These are phyloP conservation scores for Bubo bubo DNA, from an alignment of 2,113 vertebrate genomes.

Conservation along the genomic window DNA sequence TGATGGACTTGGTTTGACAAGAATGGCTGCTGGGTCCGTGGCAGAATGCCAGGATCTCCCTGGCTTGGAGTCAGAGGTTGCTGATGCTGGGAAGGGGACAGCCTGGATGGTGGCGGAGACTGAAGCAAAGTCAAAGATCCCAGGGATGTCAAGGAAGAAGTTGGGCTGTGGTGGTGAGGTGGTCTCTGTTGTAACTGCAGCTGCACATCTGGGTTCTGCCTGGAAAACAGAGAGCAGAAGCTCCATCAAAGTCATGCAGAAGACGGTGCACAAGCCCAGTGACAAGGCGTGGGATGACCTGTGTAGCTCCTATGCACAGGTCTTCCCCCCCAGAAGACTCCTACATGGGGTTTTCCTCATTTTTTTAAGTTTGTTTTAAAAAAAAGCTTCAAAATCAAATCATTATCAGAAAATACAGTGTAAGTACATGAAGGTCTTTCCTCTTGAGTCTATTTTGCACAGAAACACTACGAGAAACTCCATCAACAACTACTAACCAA, in stretches of 20 bases:
- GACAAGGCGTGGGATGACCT: neutral
- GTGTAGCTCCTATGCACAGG: neutral
- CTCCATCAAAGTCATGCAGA: neutral
- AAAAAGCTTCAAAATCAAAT: neutral
- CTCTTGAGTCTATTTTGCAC: neutral
- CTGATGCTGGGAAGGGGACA: slow-evolving; percentile 82
- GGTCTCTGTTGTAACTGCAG: slow-evolving; percentile 79
- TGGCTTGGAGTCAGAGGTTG: slow-evolving; percentile 73
- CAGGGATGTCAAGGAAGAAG: slow-evolving; percentile 92
- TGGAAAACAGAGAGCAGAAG: slow-evolving; percentile 70
- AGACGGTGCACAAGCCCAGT: neutral
- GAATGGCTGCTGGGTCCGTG: slow-evolving; percentile 76
- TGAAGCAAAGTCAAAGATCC: slow-evolving; percentile 90
- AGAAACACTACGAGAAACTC: neutral
- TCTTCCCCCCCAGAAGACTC: neutral
- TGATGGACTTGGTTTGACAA: slow-evolving; percentile 79
- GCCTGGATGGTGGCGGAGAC: slow-evolving; percentile 85
- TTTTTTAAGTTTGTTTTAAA: neutral
- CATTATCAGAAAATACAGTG: neutral
- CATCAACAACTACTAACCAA: neutral
- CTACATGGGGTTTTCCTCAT: neutral
- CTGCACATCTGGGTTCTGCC: slow-evolving; percentile 87
- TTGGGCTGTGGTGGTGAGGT: slow-evolving; percentile 92
- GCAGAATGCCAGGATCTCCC: slow-evolving; percentile 71
- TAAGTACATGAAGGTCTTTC: fast-evolving